phyloP scores from a whole-genome alignment of 2,113 vertebrate species.

The Rhinopomastus cyanomelas region DNA sequence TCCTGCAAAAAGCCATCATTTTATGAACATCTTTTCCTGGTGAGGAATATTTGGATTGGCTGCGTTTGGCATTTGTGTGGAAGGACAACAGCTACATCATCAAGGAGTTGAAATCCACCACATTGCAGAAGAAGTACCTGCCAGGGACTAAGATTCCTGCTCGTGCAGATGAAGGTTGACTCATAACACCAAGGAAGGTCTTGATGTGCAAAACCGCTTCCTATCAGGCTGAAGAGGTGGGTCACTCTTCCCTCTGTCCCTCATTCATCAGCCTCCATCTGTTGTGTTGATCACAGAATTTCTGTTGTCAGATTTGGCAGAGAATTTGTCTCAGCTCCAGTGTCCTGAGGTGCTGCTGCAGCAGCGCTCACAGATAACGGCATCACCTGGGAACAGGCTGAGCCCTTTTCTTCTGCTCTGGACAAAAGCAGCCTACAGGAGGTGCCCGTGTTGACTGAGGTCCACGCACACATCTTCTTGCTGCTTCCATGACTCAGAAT shows the following conservation, averaged over 20 bases:
- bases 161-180: neutral
- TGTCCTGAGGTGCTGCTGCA: neutral
- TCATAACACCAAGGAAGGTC: neutral
- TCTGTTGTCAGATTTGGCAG: neutral
- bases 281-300: neutral
- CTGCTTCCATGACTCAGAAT: neutral
- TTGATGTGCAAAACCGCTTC: neutral
- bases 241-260: neutral
- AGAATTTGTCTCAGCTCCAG: neutral
- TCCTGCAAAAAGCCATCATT: neutral
- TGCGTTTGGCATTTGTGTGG: neutral
- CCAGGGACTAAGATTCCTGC: neutral
- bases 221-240: neutral
- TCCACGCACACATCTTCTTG: fast-evolving
- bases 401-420: neutral
- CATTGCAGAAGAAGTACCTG: fast-evolving
- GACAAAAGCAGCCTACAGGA: neutral
- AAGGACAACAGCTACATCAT: neutral
- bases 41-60: neutral
- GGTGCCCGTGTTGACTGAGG: neutral
- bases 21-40: neutral
- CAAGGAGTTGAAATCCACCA: neutral
- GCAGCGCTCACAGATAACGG: neutral
- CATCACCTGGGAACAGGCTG: neutral
- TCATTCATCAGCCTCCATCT: neutral